Conservation (phyloP, 2,888 invertebrate species). For the Gibbula magus region DNA sequence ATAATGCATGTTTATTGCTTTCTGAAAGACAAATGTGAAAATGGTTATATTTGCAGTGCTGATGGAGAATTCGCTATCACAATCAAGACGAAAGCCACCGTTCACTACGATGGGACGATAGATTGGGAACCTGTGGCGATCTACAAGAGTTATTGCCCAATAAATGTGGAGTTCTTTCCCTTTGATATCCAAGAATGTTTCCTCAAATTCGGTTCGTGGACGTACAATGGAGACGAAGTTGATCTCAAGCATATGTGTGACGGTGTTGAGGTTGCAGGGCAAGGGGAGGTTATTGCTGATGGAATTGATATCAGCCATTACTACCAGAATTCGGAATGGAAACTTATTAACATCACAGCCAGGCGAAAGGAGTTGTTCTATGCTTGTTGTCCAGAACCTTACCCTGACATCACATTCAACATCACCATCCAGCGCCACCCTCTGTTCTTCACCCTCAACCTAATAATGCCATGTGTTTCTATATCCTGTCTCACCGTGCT, state of each 20-base stretch:
- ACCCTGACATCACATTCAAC: constrained; percentile 75
- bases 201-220: constrained; percentile 94
- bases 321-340: constrained; percentile 74
- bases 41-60: constrained; percentile 81
- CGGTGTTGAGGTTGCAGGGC: constrained; percentile 35
- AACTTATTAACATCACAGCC: constrained; percentile 80
- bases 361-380: constrained; percentile 78
- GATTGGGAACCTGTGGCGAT: constrained; percentile 98
- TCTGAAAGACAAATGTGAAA: too few relatives aligned
- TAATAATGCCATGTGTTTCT: constrained; percentile 96
- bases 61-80: constrained; percentile 96
- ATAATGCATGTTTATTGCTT: constrained; percentile 30
- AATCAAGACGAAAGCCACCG: constrained; percentile 95
- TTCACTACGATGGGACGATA: constrained; percentile 92
- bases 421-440: constrained; percentile 78
- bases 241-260: constrained; percentile 60
- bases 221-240: constrained; percentile 74
- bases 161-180: constrained; percentile 76
- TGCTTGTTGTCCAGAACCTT: constrained; percentile 74
- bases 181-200: constrained; percentile 90
- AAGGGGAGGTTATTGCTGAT: constrained; percentile 55
- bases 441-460: constrained; percentile 95
- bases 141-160: constrained; percentile 86
- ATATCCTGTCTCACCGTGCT: constrained; percentile 98
- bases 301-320: constrained; percentile 74